Conservation (phyloP, 2,888 invertebrate genomes). For the Ectemnius continuus region DNA sequence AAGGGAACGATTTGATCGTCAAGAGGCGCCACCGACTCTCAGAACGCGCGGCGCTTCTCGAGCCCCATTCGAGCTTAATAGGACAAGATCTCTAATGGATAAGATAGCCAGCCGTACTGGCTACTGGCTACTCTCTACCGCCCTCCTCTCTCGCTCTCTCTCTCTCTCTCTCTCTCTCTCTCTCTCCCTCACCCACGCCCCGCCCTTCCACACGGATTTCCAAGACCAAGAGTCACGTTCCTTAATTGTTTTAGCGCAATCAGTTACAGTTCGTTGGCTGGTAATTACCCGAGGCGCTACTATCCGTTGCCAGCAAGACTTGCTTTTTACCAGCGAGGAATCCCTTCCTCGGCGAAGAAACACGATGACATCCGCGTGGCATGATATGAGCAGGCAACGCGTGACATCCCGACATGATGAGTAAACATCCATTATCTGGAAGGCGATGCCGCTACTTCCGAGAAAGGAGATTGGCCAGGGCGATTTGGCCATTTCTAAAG, state of each 20-base stretch:
- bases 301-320: conserved; percentile 19
- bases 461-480: conserved; percentile 24
- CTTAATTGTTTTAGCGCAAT: conserved; percentile 57
- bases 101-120: conserved; percentile 30
- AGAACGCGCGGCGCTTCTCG: neutral
- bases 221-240: conserved; percentile 51
- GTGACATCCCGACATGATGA: conserved; percentile 36
- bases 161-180: too few relatives aligned
- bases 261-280: conserved; percentile 53
- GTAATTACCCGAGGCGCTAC: conserved; percentile 44
- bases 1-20: conserved; percentile 18
- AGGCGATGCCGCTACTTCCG: neutral
- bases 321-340: conserved; percentile 16
- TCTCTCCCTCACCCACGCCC: neutral
- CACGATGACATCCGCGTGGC: conserved; percentile 37
- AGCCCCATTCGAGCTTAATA: conserved; percentile 38
- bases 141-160: too few relatives aligned
- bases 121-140: conserved; percentile 30
- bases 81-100: conserved; percentile 45
- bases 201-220: conserved; percentile 37
- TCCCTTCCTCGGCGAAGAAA: conserved; percentile 16
- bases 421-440: conserved; percentile 58
- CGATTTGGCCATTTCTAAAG: conserved; percentile 54
- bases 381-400: neutral
- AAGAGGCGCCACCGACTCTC: neutral